phyloP scores from a whole-genome alignment of 2,113 vertebrate species.

The Pipa parva region DNA sequence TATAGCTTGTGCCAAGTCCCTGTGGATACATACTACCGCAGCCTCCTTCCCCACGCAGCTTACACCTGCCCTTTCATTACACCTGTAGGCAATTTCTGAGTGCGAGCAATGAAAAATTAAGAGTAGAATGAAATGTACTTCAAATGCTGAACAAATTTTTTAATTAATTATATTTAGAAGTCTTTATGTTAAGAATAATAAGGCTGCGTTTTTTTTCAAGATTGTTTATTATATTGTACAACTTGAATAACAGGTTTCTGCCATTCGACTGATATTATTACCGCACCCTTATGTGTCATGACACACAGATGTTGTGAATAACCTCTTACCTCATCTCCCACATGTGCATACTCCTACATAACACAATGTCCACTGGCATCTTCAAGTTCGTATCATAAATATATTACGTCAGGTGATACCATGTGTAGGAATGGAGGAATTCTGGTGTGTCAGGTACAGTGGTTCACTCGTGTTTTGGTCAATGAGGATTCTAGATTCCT shows the following conservation, averaged over 20 bases:
- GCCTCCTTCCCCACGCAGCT: too few species aligned
- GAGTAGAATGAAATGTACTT: too few species aligned
- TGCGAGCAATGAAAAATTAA: too few species aligned
- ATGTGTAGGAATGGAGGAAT: background rate
- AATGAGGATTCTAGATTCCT: background rate
- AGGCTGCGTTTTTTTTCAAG: too few species aligned
- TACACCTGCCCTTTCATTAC: too few species aligned
- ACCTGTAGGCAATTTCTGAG: too few species aligned
- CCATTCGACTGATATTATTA: background rate
- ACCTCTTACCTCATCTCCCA: background rate
- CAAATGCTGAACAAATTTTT: too few species aligned
- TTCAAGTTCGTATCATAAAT: background rate
- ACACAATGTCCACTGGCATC: background rate
- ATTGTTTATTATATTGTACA: background rate
- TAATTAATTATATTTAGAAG: too few species aligned
- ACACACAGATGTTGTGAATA: background rate
- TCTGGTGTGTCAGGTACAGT: background rate
- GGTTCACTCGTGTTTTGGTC: background rate
- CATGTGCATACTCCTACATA: background rate
- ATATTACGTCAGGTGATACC: background rate
- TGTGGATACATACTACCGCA: too few species aligned
- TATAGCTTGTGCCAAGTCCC: too few species aligned
- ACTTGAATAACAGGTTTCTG: background rate
- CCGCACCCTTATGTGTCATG: background rate
- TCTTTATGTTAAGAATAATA: too few species aligned